Conservation (phyloP, 2,888 invertebrate species). For the Proisotoma minuta region DNA sequence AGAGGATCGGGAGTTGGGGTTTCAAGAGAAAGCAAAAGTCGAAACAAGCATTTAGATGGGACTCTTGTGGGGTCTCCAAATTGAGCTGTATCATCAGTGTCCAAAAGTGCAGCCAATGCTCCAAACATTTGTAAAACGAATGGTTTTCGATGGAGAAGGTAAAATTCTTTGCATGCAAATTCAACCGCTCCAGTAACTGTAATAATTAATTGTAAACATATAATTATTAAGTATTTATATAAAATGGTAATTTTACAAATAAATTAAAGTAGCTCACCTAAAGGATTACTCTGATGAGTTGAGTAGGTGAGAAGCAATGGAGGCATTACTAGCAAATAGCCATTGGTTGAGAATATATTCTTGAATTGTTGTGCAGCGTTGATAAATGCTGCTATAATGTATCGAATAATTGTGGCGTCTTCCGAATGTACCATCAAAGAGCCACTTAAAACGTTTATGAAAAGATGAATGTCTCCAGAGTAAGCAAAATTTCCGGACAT, state of each 20-base stretch:
- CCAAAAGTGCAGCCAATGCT: conserved; percentile 91
- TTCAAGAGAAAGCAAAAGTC: conserved; percentile 82
- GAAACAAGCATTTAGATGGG: conserved; percentile 85
- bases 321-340: conserved; percentile 96
- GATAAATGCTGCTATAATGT: conserved; percentile 94
- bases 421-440: conserved; percentile 94
- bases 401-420: conserved; percentile 89
- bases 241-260: not conserved
- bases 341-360: conserved; percentile 96
- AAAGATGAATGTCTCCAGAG: conserved; percentile 93
- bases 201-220: conserved; percentile 49
- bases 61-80: conserved; percentile 66
- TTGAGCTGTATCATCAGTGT: conserved; percentile 79
- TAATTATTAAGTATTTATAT: not conserved
- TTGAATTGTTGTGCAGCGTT: conserved; percentile 98
- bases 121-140: conserved; percentile 99
- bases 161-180: conserved; percentile 97
- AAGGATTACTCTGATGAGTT: conserved; percentile 89
- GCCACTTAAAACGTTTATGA: conserved; percentile 95
- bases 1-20: conserved; percentile 90
- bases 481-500: conserved; percentile 97
- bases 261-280: conserved; percentile 26
- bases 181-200: conserved; percentile 92
- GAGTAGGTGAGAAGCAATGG: conserved; percentile 94
- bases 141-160: conserved; percentile 93